Percentiles rank a stretch among this genome's conserved stretches.
These are phyloP conservation scores for Whitmania pigra DNA, from an alignment of 1,140 invertebrate species.

Conservation along the genomic window DNA sequence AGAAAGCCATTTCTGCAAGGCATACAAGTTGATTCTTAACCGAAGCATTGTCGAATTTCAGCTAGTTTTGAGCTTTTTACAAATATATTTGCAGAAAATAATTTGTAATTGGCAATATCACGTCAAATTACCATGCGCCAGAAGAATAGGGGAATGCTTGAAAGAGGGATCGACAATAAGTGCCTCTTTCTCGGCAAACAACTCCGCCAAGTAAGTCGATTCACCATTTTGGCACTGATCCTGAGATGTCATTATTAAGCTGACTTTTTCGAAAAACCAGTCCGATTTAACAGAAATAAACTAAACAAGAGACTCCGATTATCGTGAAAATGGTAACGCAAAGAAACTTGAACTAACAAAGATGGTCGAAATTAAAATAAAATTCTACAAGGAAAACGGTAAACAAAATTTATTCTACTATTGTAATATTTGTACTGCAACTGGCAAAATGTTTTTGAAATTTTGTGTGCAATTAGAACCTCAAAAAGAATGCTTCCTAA, in stretches of 20 bases:
- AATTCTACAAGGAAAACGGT: no score
- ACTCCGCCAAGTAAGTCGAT: not conserved
- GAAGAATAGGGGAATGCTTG: constrained; percentile 1
- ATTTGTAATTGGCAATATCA: not conserved
- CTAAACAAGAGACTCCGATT: constrained; percentile 5
- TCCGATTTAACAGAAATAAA: not conserved
- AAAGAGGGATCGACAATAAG: constrained; percentile 2
- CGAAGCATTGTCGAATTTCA: no score
- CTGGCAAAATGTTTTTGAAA: no score
- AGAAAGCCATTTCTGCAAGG: no score
- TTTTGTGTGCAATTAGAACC: no score
- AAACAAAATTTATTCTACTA: no score
- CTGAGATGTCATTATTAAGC: not conserved
- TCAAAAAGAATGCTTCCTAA: no score
- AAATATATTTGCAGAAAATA: not conserved
- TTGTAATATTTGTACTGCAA: no score
- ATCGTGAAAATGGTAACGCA: constrained; percentile 6
- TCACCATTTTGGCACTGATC: constrained; percentile 6
- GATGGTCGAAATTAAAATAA: no score
- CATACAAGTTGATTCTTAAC: no score
- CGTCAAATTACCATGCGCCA: not conserved
- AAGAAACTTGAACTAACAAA: no score
- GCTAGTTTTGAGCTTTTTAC: not conserved
- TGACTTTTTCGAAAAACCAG: not conserved
- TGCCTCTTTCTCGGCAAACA: constrained; percentile 4